Evolutionary conservation across 2,888 invertebrate genomes (phyloP).

Genomic region (Metallyticus violacea): DNA sequence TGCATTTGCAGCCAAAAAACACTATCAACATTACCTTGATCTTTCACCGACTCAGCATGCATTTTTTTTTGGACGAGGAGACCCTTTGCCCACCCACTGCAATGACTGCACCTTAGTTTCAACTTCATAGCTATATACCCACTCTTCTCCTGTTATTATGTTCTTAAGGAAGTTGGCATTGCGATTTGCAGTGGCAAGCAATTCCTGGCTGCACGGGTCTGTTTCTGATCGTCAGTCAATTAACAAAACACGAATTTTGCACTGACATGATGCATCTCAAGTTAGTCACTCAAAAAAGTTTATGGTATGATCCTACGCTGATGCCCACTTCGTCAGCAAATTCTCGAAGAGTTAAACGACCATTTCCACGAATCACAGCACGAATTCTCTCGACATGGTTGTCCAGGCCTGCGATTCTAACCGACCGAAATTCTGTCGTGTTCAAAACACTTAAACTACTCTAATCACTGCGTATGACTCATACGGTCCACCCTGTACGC

Average conservation of each 20-base stretch:
- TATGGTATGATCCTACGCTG: neutral
- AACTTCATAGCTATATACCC: too few species aligned
- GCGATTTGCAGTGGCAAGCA: conserved; percentile 1
- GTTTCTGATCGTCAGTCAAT: neutral
- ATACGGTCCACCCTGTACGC: neutral
- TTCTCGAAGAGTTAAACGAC: neutral
- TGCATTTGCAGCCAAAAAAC: too few species aligned
- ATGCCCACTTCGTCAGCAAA: neutral
- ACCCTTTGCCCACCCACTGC: too few species aligned
- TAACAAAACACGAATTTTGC: neutral
- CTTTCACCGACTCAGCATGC: too few species aligned
- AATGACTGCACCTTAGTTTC: too few species aligned
- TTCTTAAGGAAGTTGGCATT: neutral
- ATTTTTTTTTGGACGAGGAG: too few species aligned
- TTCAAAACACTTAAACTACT: neutral
- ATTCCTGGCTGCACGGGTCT: conserved; percentile 1
- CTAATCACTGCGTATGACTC: neutral
- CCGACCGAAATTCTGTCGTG: neutral
- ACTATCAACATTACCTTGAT: too few species aligned
- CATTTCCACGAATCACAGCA: neutral
- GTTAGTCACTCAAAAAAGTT: neutral
- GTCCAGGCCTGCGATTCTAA: neutral
- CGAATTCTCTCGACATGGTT: neutral
- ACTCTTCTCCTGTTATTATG: neutral
- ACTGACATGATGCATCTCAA: neutral